Evolutionary conservation across 2,888 invertebrate species (phyloP).

Genomic region (Oligia fasciuncula): DNA sequence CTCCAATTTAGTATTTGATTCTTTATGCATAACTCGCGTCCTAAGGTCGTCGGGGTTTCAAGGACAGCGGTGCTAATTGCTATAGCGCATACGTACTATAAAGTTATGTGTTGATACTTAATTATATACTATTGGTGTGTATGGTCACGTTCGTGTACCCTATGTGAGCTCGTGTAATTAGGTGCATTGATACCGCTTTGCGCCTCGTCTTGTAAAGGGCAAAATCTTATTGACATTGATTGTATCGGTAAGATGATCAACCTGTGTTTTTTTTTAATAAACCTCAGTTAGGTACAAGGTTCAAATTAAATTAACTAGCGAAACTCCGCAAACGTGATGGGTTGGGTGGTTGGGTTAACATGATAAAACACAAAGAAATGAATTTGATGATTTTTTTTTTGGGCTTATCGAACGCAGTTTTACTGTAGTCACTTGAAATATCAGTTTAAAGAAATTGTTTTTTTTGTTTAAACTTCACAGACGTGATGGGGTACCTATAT

Average conservation of each 20-base stretch:
- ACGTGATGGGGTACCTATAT: too few species aligned
- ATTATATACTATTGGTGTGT: constrained; percentile 58
- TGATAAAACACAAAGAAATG: too few species aligned
- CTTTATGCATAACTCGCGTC: constrained; percentile 88
- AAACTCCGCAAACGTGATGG: background rate
- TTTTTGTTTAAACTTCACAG: too few species aligned
- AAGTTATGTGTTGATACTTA: constrained; percentile 36
- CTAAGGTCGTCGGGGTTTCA: constrained; percentile 87
- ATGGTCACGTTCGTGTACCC: constrained; percentile 57
- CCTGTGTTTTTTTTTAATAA: background rate
- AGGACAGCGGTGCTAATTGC: constrained; percentile 83
- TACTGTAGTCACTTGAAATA: too few species aligned
- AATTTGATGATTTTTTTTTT: too few species aligned
- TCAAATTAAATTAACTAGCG: background rate
- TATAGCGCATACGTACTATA: constrained; percentile 61
- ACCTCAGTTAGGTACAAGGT: background rate
- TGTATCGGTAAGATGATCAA: background rate
- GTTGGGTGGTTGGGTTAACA: too few species aligned
- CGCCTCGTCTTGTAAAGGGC: background rate
- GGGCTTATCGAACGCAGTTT: too few species aligned
- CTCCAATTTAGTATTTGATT: constrained; percentile 88
- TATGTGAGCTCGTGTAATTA: constrained; percentile 12
- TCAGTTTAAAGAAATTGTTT: too few species aligned
- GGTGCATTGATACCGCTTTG: constrained; percentile 18
- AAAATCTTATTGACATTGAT: constrained; percentile 20